Evolutionary conservation across 2,888 invertebrate species (phyloP), one percentile per base, ranked within the genome.

Genomic region (Blastobasis adustella): DNA sequence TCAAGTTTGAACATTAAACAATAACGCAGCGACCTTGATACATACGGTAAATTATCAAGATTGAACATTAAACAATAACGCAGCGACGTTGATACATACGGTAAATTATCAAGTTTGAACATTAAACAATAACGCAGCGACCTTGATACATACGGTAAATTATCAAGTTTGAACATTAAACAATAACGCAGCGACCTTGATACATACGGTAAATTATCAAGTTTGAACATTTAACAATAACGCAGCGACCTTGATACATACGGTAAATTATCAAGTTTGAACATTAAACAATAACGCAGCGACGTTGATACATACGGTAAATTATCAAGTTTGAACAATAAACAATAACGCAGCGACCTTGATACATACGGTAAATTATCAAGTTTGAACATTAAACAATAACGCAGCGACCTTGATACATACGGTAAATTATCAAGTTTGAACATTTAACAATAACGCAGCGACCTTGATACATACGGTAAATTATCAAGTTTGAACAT

Each of bases 111-210:
- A 23, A 23, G 23, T 1, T 23, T 23, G 23, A 23, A 23, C 23
- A 2, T 23, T 23, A 23, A 23, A 23, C 23, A 23, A 23, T 23
- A 23, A 23, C 23, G 23, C 23, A 23, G 23, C 23, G 23, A 23
- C 23, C 2, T 23, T 40, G n/a, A 45, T n/a, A 67, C 84, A 67
- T 53, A 86, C 87, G 74, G 45, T 85, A 85, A 0, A 86, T n/a
- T 23, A 23, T 23, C 1, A 23, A 23, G 23, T 1, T 23, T 23
- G 23, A 23, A 23, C 23, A 2, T 23, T 23, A 23, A 23, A 23
- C 23, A 23, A 23, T 23, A 23, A 23, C 23, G 23, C 23, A 23
- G 23, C 23, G 23, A 23, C 23, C 2, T 23, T 40, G n/a, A 45
- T n/a, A 67, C 84, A 67, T 53, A 86, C 87, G 74, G 45, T 85